These are phyloP conservation scores for Lordiphosa clarofinis DNA, from an alignment of 1,140 invertebrate species.

Conservation along the genomic window DNA sequence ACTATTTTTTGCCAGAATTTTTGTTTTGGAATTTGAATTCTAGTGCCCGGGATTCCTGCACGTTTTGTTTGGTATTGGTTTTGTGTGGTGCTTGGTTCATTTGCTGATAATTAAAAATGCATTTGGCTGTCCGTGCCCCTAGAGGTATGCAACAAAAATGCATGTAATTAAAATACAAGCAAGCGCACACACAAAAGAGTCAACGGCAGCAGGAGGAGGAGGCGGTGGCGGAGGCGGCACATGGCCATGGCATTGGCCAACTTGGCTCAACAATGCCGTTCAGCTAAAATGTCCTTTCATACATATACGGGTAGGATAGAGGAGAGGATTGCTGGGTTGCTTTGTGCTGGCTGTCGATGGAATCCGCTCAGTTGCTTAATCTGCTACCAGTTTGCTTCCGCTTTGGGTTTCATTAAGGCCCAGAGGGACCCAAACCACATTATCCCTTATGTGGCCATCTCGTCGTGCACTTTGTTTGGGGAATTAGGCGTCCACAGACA, in stretches of 20 bases:
- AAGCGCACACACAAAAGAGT: constrained; percentile 14
- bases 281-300: constrained; percentile 20
- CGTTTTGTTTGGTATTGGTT: constrained; percentile 52
- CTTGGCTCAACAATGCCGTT: constrained; percentile 27
- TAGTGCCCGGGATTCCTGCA: constrained; percentile 28
- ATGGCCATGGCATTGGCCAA: constrained; percentile 9
- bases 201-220: constrained; percentile 4
- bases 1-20: constrained; percentile 6
- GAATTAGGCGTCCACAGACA: constrained; percentile 27
- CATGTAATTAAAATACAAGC: constrained; percentile 69
- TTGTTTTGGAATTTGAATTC: constrained; percentile 23
- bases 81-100: constrained; percentile 29
- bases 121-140: constrained; percentile 45
- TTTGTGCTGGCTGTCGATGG: constrained; percentile 48
- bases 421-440: constrained; percentile 53
- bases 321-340: constrained; percentile 17
- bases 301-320: too few species aligned
- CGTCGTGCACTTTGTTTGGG: constrained; percentile 46
- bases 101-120: constrained; percentile 73
- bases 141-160: constrained; percentile 68
- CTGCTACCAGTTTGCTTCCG: constrained; percentile 71
- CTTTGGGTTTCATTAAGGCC: constrained; percentile 69
- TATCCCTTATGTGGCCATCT: constrained; percentile 41
- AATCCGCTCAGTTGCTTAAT: constrained; percentile 74
- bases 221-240: not conserved